Evolutionary conservation across 2,113 vertebrate species (phyloP).

Genomic region (Grallaria varia): DNA sequence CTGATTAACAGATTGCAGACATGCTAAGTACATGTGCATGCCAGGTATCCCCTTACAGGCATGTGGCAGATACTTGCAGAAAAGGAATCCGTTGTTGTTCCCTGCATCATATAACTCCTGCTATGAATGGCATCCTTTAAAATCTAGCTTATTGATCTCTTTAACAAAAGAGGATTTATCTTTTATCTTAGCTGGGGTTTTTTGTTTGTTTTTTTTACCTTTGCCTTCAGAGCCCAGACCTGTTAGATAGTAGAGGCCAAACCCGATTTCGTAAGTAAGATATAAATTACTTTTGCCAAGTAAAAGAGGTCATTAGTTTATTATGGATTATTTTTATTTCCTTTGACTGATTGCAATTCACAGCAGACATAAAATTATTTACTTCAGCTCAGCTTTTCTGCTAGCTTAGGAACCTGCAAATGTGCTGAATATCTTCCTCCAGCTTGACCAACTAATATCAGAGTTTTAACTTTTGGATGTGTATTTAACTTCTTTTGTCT

Average conservation of each 20-base stretch:
- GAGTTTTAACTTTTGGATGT: background rate
- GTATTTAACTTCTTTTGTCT: background rate
- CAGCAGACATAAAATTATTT: background rate
- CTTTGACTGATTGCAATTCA: background rate
- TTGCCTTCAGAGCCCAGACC: background rate
- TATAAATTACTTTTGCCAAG: background rate
- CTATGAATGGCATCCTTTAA: background rate
- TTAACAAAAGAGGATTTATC: background rate
- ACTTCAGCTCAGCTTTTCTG: background rate
- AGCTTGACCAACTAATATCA: background rate
- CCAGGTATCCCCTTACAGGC: background rate
- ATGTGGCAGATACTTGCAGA: background rate
- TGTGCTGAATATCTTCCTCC: background rate
- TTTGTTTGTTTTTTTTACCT: background rate
- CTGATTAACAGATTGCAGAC: background rate
- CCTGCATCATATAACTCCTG: background rate
- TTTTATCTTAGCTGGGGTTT: background rate
- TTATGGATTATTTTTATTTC: background rate
- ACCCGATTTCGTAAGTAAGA: background rate
- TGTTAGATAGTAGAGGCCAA: background rate
- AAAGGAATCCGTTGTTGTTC: background rate
- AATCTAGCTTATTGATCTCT: background rate
- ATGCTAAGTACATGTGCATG: fast-evolving
- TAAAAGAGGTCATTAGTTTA: background rate
- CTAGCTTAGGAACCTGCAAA: background rate